These are phyloP conservation scores for Buphagus erythrorhynchus DNA, from an alignment of 2,797 vertebrate genomes.

Conservation along the genomic window DNA sequence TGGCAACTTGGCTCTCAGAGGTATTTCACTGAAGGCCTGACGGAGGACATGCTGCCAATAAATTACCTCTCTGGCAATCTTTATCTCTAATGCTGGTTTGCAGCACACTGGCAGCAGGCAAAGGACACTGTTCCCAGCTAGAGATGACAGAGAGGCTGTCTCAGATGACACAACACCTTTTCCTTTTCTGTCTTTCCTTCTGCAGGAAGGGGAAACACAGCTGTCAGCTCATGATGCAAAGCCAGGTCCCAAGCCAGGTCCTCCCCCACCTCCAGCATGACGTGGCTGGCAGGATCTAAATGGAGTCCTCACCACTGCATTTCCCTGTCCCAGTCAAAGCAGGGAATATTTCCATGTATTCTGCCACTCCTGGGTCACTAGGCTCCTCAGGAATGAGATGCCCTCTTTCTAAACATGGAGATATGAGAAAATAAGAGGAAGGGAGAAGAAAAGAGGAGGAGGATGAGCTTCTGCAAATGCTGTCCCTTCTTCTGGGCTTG, in stretches of 20 bases:
- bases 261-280: background rate
- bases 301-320: background rate
- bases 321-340: background rate
- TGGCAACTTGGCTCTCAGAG: background rate
- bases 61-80: background rate
- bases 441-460: background rate
- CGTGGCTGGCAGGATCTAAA: background rate
- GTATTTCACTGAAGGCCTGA: background rate
- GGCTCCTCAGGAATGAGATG: background rate
- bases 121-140: background rate
- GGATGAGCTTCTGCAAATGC: background rate
- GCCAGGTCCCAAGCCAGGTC: background rate
- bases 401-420: background rate
- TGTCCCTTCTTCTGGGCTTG: background rate
- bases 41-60: background rate
- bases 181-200: background rate
- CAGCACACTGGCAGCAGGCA: background rate
- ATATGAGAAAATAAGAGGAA: background rate
- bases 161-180: background rate
- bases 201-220: background rate
- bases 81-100: background rate
- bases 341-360: background rate
- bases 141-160: background rate
- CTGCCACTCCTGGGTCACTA: fast-evolving
- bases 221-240: background rate